These are phyloP conservation scores for Brotula barbata DNA, from an alignment of 2,797 vertebrate genomes.

Conservation along the genomic window DNA sequence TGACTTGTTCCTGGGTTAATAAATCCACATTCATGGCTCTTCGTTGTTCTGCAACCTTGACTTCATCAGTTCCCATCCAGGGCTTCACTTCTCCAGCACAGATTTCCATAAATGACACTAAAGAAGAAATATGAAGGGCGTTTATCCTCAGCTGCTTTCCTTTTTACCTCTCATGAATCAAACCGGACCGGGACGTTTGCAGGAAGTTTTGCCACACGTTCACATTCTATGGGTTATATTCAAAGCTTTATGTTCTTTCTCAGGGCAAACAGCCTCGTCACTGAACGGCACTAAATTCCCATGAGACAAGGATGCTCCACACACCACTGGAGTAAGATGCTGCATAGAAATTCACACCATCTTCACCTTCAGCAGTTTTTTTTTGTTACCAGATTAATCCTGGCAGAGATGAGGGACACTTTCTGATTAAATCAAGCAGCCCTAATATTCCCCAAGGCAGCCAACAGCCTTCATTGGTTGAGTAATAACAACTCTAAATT, in stretches of 20 bases:
- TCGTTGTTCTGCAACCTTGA: constrained; percentile 47
- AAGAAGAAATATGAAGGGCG: constrained; percentile 59
- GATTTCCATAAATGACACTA: constrained; percentile 68
- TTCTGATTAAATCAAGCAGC: constrained; percentile 30
- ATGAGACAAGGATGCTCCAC: neutral
- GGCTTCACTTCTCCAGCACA: constrained; percentile 39
- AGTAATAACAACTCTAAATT: constrained; percentile 25
- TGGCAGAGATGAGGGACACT: constrained; percentile 8
- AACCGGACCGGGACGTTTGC: constrained; percentile 14
- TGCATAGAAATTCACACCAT: constrained; percentile 5
- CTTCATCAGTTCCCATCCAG: constrained; percentile 46
- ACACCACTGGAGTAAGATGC: constrained; percentile 6
- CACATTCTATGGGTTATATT: constrained; percentile 20
- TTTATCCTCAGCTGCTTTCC: constrained; percentile 42
- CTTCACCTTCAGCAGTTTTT: constrained; percentile 16
- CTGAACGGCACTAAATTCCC: constrained; percentile 32
- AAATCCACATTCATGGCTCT: constrained; percentile 53
- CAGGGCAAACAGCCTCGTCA: constrained; percentile 27
- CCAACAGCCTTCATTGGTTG: constrained; percentile 21
- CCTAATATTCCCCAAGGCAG: constrained; percentile 20
- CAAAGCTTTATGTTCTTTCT: constrained; percentile 40
- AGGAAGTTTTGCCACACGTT: constrained; percentile 25
- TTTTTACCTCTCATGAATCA: constrained; percentile 51
- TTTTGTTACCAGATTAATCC: constrained; percentile 29
- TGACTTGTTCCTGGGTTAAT: constrained; percentile 43